These are phyloP conservation scores for Panurus biarmicus DNA, from an alignment of 2,113 vertebrate species.

Conservation along the genomic window DNA sequence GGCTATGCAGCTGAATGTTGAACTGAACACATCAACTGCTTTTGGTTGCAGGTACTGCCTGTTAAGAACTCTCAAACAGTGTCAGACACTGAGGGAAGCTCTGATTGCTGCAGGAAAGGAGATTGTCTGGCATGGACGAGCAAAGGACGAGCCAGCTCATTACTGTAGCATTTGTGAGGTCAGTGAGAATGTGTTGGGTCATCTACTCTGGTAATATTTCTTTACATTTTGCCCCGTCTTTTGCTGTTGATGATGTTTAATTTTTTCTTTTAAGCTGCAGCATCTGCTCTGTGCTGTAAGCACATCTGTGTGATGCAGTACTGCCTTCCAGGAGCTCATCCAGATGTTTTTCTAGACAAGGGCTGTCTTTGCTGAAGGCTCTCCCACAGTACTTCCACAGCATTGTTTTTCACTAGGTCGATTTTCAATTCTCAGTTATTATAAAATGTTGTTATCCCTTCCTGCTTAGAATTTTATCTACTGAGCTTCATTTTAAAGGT, in stretches of 20 bases:
- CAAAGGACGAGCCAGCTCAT: constrained; percentile 94
- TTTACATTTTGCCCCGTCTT: background rate
- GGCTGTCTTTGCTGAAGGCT: background rate
- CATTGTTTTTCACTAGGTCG: background rate
- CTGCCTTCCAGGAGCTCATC: background rate
- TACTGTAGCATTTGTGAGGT: constrained; percentile 99
- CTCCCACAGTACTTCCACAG: background rate
- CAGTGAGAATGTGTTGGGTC: background rate
- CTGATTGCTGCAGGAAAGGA: constrained; percentile 87
- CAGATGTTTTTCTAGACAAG: background rate
- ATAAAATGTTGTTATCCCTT: background rate
- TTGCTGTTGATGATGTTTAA: background rate
- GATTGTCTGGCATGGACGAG: constrained; percentile 86
- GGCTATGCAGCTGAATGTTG: background rate
- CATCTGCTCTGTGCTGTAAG: background rate
- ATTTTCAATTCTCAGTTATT: constrained; percentile 25
- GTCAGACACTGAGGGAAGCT: constrained; percentile 92
- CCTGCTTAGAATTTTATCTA: background rate
- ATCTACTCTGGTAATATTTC: background rate
- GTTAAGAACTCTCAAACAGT: constrained; percentile 95
- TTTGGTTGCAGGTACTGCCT: constrained; percentile 85
- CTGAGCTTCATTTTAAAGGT: background rate
- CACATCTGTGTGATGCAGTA: background rate
- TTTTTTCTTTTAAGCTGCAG: background rate
- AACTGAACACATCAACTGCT: background rate